Base-by-base conservation (phyloP, 2,797 vertebrate species). In the Diceros bicornis region DNA sequence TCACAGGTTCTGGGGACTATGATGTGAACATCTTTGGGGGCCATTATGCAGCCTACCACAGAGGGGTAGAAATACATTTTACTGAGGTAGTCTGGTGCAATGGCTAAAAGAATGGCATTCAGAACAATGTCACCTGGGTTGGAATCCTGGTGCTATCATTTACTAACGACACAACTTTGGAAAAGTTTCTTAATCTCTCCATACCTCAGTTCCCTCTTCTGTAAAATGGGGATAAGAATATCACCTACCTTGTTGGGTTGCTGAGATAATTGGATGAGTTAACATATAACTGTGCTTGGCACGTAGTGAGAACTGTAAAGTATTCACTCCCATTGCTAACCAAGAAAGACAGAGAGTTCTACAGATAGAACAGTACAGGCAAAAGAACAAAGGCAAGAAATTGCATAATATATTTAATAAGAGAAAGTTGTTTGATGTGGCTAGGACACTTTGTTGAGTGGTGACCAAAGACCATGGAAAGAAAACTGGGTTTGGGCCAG, bases 181-280 rank as follows among this genome's bases (percentile, higher is more conserved):
- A 4, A 9, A 75, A 68, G 23, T 50, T 27, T 2, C 50, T 90
- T 23, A 37, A 13, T 37, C 55, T 29, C 41, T 72, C 66, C 68
- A 62, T 21, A 32, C 7, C 68, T 37, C 23, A 23, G 68, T 37
- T 62, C 27, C 68, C 57, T 34, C 55, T 47, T 59, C 77, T 34
- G 16, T 34, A 71, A 32, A 44, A 29, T 32, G 18, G 47, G 17
- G 41, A 25, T 44, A 47, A 72, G 47, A 47, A 37, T 20, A 69
- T 10, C 17, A 69, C 25, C n/a, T 27, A 10, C 7, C 2, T 69
- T 10, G 0, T 0, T 27, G 44, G 21, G 41, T 29, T 32, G 7
- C 0, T 69, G 88, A 47, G 41, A 62, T 13, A 37, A 71, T 1
- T n/a, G 14, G 32, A 52, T 25, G 20, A 79, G 21, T 41, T 64